phyloP scores from a whole-genome alignment of 2,113 vertebrate species.

The Aix galericulata region DNA sequence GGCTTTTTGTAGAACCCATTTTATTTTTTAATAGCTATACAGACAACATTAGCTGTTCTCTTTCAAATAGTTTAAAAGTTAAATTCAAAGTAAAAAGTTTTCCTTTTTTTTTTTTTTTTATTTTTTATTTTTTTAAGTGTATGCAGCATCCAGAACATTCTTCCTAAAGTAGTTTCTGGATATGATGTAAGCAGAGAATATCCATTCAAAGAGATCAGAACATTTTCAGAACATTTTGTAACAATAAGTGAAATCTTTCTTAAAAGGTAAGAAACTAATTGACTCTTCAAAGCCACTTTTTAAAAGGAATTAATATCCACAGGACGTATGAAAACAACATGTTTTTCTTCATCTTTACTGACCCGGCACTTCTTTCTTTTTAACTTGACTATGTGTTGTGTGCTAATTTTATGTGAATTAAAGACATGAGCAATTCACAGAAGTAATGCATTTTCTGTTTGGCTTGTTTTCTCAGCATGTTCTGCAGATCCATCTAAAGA shows the following conservation, averaged over 20 bases:
- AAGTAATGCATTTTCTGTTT: not conserved
- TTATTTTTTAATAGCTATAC: not conserved
- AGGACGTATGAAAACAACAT: not conserved
- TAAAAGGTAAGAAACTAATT: constrained; percentile 13
- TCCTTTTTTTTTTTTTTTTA: not conserved
- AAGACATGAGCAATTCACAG: constrained; percentile 9
- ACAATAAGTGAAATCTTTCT: not conserved
- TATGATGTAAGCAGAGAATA: not conserved
- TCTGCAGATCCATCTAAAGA: constrained; percentile 6
- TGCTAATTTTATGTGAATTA: constrained; percentile 26
- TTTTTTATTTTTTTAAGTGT: not conserved
- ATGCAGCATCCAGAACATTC: not conserved
- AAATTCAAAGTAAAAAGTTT: not conserved
- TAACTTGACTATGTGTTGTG: not conserved
- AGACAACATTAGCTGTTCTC: not conserved
- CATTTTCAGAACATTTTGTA: not conserved
- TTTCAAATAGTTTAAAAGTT: constrained; percentile 7
- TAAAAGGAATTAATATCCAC: not conserved
- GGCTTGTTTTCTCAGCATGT: constrained; percentile 17
- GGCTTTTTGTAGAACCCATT: not conserved
- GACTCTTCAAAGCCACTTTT: constrained; percentile 21
- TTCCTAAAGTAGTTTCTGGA: not conserved
- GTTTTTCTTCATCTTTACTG: not conserved
- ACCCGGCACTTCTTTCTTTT: not conserved
- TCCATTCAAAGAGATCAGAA: not conserved